phyloP scores from a whole-genome alignment of 1,140 invertebrate genomes.

The Brachionus angularis region DNA sequence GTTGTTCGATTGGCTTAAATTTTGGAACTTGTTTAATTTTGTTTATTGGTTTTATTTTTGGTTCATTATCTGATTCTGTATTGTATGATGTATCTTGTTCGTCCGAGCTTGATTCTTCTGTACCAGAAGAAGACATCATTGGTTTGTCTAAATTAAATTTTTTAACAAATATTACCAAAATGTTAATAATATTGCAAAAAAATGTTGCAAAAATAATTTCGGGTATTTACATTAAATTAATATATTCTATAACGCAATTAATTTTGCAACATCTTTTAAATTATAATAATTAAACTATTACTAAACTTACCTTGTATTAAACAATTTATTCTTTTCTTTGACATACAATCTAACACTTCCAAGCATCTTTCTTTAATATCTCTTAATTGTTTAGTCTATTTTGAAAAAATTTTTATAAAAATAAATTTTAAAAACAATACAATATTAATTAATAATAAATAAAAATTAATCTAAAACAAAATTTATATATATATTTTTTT shows the following conservation, averaged over 20 bases:
- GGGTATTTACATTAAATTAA: no score
- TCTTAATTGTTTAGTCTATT: slow-evolving; percentile 49
- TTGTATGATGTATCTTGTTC: not conserved
- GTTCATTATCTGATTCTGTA: not conserved
- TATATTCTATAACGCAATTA: no score
- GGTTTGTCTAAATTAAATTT: no score
- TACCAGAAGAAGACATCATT: slow-evolving; percentile 43
- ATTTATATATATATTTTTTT: no score
- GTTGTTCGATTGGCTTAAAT: slow-evolving; percentile 1
- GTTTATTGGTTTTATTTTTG: not conserved
- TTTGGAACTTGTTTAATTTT: not conserved
- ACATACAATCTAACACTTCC: slow-evolving; percentile 57
- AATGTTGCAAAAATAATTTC: not conserved
- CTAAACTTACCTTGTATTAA: slow-evolving; percentile 52
- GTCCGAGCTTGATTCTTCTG: slow-evolving; percentile 34
- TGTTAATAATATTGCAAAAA: no score
- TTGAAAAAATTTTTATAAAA: not conserved
- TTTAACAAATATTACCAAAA: not conserved
- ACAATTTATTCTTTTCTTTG: slow-evolving; percentile 54
- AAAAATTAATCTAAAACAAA: no score
- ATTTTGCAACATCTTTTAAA: no score
- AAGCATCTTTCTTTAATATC: slow-evolving; percentile 53
- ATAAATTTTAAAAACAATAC: not conserved
- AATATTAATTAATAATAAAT: no score
- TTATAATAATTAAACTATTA: no score